Evolutionary conservation across 2,888 invertebrate species (phyloP), one percentile per base, ranked within the genome.

Genomic region (Gymnocheta viridis): DNA sequence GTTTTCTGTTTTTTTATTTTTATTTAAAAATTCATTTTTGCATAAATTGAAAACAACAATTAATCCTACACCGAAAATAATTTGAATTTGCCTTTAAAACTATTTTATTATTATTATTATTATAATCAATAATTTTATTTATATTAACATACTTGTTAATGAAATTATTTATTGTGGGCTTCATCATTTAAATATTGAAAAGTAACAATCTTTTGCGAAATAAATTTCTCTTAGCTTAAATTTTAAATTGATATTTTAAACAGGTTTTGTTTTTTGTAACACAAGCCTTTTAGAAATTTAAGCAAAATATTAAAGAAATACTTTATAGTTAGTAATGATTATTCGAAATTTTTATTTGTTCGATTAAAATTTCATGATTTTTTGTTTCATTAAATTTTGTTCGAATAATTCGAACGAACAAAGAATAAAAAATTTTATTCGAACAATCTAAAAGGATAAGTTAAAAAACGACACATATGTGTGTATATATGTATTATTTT

Each of bases 1-100:
- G 9, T 56, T 56, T 12, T 56, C 14, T n/a, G 6, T 29, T 7
- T 27, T 54, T 12, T 56, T 24, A 27, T 17, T 29, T 7, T 27
- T 54, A 7, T 54, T 3, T 6, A 51, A 24, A 27, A 19, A 14
- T 4, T n/a, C 1, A 41, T 14, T 41, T 41, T 41, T 47, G 17
- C n/a, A 44, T 29, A 51, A 49, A 27, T 38, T 49, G 12, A 24
- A 29, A 64, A 64, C 47, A 74, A 10, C 6, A 69, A n/a, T n/a
- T n/a, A n/a, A 67, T 54, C 80, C 83, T 84, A 84, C 83, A 77
- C 60, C 64, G 62, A 56, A 60, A 54, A 56, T 72, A 58, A 24
- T 24, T 62, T 41, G 3, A 62, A 14, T 58, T 32, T 29, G 1
- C 19, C 19, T 41, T 7, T 14, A 24, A 14, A 41, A 47, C 29